phyloP scores from a whole-genome alignment of 2,888 invertebrate species.

The Agonum fuliginosum region DNA sequence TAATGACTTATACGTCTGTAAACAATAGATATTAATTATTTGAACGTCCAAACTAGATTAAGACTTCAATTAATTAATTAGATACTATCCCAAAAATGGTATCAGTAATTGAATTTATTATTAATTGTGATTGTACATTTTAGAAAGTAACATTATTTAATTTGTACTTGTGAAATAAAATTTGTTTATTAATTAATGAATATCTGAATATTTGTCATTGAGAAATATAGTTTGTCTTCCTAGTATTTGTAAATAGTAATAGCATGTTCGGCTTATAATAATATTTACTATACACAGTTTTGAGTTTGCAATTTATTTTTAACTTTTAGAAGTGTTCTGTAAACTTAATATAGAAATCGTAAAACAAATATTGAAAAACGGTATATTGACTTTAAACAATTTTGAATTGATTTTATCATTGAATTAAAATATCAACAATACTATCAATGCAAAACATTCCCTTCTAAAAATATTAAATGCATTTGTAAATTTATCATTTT shows the following conservation, averaged over 20 bases:
- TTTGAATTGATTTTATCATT: no score
- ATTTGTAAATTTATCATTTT: no score
- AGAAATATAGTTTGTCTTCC: not conserved
- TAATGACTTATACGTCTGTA: not conserved
- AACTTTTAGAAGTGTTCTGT: no score
- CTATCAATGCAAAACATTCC: no score
- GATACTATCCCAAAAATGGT: not conserved
- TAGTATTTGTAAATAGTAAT: not conserved
- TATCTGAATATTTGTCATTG: conserved; percentile 3
- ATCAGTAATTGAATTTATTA: not conserved
- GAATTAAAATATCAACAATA: no score
- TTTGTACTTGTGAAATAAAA: conserved; percentile 2
- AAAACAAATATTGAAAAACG: no score
- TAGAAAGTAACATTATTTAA: not conserved
- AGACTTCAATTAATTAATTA: not conserved
- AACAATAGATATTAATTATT: not conserved
- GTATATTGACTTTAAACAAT: no score
- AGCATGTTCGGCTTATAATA: not conserved
- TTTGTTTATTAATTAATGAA: not conserved
- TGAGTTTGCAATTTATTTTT: no score
- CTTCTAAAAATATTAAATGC: no score
- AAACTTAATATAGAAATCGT: no score
- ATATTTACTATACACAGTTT: no score
- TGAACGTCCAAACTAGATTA: not conserved
- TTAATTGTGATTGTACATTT: not conserved